Percentiles rank a stretch among this genome's conserved stretches.
Evolutionary conservation across 2,797 vertebrate genomes (phyloP).

Genomic region (Aulostomus chinensis): DNA sequence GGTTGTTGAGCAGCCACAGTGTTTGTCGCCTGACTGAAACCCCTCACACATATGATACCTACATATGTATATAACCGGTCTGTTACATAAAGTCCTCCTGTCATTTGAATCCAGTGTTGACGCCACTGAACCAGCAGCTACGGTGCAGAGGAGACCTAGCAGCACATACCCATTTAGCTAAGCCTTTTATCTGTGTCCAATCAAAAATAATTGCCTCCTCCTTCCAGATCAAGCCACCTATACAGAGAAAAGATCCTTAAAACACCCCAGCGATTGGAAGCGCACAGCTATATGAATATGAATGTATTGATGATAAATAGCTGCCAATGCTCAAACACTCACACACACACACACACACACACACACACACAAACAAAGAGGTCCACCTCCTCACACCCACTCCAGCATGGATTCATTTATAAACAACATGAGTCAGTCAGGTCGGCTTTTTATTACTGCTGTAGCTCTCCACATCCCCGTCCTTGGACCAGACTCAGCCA

Average conservation of each 20-base stretch:
- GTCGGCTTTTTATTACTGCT: slow-evolving; percentile 67
- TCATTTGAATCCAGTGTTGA: slow-evolving; percentile 39
- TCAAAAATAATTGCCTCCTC: slow-evolving; percentile 69
- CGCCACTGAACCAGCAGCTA: slow-evolving; percentile 14
- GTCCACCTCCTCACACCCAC: slow-evolving; percentile 79
- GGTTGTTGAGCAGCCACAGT: too few relatives aligned
- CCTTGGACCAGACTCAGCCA: slow-evolving; percentile 68
- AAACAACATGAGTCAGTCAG: slow-evolving; percentile 71
- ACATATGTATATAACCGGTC: slow-evolving; percentile 5
- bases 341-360: slow-evolving; percentile 49
- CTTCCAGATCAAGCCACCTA: slow-evolving; percentile 56
- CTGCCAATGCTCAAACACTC: slow-evolving; percentile 30
- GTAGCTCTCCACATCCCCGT: slow-evolving; percentile 56
- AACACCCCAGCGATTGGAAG: slow-evolving; percentile 52
- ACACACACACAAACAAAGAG: slow-evolving; percentile 68
- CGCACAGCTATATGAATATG: slow-evolving; percentile 53
- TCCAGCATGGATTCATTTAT: slow-evolving; percentile 64
- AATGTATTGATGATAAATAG: slow-evolving; percentile 66
- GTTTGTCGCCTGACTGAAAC: slow-evolving; percentile 1
- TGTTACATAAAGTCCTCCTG: slow-evolving; percentile 31
- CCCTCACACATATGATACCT: neutral
- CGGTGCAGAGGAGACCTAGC: slow-evolving; percentile 41
- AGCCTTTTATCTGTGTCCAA: slow-evolving; percentile 68
- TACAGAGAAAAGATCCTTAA: slow-evolving; percentile 40
- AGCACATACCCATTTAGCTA: slow-evolving; percentile 48